These are phyloP conservation scores for Anadara kagoshimensis DNA, from an alignment of 1,140 invertebrate genomes.

Conservation along the genomic window DNA sequence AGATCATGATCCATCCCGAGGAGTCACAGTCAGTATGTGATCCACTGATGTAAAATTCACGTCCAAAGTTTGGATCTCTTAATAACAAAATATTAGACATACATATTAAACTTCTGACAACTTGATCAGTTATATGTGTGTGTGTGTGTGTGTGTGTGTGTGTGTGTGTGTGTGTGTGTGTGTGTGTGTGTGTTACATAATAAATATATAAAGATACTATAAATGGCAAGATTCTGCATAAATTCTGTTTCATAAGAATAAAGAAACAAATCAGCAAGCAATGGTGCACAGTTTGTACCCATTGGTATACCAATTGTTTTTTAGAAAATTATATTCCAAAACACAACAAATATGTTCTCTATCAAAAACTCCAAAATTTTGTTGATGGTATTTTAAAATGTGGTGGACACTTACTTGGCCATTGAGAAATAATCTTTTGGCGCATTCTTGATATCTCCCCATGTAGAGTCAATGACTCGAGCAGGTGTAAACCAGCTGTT, in stretches of 20 bases:
- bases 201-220: too few relatives aligned
- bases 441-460: constrained; percentile 47
- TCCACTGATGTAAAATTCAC: constrained; percentile 49
- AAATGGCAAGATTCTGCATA: too few relatives aligned
- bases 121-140: background rate
- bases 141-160: too few relatives aligned
- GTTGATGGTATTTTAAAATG: background rate
- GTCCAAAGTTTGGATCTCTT: constrained; percentile 48
- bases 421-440: constrained; percentile 45
- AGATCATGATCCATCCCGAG: constrained; percentile 59
- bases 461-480: constrained; percentile 53
- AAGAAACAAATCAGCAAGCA: too few relatives aligned
- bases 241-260: too few relatives aligned
- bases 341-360: too few relatives aligned
- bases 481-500: constrained; percentile 51
- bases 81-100: background rate
- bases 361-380: too few relatives aligned
- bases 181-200: too few relatives aligned
- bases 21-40: constrained; percentile 38
- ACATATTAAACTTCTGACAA: background rate
- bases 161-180: too few relatives aligned
- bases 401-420: constrained; percentile 30
- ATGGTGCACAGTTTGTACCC: too few relatives aligned
- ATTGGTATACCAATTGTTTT: too few relatives aligned
- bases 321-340: too few relatives aligned